Conservation (phyloP, 2,797 vertebrate species). For the Anomalospiza imberbis region DNA sequence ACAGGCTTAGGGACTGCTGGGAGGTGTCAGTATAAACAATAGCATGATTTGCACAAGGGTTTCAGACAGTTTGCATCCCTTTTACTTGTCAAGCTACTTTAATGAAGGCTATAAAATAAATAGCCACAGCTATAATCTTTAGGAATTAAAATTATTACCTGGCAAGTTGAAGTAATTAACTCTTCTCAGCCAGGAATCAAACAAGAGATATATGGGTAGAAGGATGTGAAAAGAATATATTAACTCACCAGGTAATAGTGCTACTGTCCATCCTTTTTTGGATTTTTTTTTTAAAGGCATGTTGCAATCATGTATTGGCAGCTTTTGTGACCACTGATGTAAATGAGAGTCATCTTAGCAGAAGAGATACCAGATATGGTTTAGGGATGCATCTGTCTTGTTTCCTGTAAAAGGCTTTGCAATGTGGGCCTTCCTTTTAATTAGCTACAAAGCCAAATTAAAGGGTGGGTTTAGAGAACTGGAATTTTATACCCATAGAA, state of each 20-base stretch:
- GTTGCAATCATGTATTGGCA: not conserved
- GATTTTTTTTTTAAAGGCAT: not conserved
- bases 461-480: not conserved
- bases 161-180: constrained; percentile 61
- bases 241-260: not conserved
- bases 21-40: constrained; percentile 52
- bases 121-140: constrained; percentile 45
- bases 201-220: constrained; percentile 29
- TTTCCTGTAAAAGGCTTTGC: not conserved
- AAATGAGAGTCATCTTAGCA: not conserved
- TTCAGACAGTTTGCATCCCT: constrained; percentile 35
- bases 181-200: constrained; percentile 50
- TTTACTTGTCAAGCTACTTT: constrained; percentile 57
- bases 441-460: not conserved
- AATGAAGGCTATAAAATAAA: constrained; percentile 65
- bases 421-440: not conserved
- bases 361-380: not conserved
- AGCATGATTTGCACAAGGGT: constrained; percentile 24
- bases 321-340: not conserved
- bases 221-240: constrained; percentile 38
- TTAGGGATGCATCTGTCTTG: not conserved
- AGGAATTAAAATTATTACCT: constrained; percentile 60
- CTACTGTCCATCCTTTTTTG: not conserved
- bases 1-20: constrained; percentile 29
- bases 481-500: not conserved